Base-by-base conservation (phyloP, 1,140 invertebrate species). In the Nasonia longicornis region DNA sequence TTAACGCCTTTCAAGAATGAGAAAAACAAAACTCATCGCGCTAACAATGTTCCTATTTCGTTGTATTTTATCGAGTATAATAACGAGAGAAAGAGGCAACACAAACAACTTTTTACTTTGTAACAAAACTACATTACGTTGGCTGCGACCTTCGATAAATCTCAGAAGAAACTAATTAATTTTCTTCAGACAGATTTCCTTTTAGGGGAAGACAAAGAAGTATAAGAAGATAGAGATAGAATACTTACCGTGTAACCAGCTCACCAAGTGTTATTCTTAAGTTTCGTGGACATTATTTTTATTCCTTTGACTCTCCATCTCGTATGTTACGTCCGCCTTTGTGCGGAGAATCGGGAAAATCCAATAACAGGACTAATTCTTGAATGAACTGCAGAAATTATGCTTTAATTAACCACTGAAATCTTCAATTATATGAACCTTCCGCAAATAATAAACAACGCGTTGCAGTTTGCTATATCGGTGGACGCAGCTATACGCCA, bases 121-220 rank as follows among this genome's bases (percentile, higher is more conserved):
- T 20, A 48, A 48, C 45, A 58, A 58, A 58, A 58, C 6, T n/a
- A 58, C 52, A 58, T 58, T 58, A n/a, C 52, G 14, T 58, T n/a
- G 52, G 52, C 16, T 58, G n/a, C 52, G 52, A 58, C 16, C 52
- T 31, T 67, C 66, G 66, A 31, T 67, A 67, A 67, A 67, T 26
- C 29, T 58, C 52, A 31, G 22, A 11, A 31, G 22, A 67, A 67
- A 31, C 66, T 67, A 67, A 67, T 67, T 67, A 31, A 67, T 67
- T 67, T 67, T 29, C 66, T 67, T 67, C 7, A 16, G 66, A 67
- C 66, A 29, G 66, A 67, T 67, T 67, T 67, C 26, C 66, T 67
- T 67, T 67, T 67, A 31, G 66, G 26, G 20, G 6, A 7, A 58
- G 52, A 58, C n/a, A 4, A 58, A 58, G 16, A 42, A 42, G 38